Percentiles rank a stretch among this genome's conserved stretches.
Conservation (phyloP, 2,888 invertebrate species). For the Lepidochitona cinerea region DNA sequence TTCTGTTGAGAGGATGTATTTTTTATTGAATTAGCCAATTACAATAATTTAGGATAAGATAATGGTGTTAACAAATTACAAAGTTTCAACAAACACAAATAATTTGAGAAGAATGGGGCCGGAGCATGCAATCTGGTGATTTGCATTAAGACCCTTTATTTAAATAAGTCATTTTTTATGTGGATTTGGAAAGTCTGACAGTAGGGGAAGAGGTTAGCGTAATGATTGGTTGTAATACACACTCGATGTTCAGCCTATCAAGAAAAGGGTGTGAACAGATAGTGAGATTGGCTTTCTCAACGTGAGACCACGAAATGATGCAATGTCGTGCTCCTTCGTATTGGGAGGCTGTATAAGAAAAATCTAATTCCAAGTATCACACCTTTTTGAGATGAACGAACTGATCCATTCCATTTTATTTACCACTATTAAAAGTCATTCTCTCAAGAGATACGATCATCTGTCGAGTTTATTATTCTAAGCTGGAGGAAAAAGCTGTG, state of each 20-base stretch:
- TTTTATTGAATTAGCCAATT: no score
- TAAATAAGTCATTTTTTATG: not conserved
- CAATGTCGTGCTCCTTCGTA: not conserved
- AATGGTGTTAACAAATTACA: no score
- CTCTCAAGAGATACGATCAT: not conserved
- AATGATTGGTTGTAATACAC: not conserved
- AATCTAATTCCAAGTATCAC: constrained; percentile 4
- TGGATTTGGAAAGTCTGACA: no score
- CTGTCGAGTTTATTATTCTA: not conserved
- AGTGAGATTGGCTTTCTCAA: not conserved
- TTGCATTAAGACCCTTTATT: not conserved
- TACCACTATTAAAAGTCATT: constrained; percentile 2
- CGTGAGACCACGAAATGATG: not conserved
- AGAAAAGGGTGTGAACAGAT: not conserved
- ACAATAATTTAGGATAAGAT: no score
- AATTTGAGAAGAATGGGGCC: not conserved
- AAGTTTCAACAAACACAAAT: no score
- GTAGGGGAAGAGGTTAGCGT: no score
- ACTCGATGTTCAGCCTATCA: not conserved
- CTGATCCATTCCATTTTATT: constrained; percentile 4
- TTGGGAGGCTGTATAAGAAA: not conserved
- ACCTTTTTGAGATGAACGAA: not conserved
- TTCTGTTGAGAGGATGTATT: no score
- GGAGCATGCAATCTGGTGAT: not conserved
- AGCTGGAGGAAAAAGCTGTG: not conserved